Conservation (phyloP, 2,113 vertebrate species). For the Pterocles burchelli region DNA sequence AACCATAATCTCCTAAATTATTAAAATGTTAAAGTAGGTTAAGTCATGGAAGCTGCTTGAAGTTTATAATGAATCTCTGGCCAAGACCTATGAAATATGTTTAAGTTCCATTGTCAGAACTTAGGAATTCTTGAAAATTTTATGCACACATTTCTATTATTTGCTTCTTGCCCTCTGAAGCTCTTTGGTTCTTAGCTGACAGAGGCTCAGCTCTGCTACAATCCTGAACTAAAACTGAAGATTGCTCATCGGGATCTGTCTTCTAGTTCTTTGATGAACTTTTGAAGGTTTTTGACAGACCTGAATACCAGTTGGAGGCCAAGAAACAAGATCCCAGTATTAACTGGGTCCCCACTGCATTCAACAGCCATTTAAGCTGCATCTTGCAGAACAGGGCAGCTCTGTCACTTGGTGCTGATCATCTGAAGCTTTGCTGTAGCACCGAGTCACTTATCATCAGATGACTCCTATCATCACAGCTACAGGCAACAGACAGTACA, state of each 20-base stretch:
- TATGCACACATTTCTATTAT: not conserved
- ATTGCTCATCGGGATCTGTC: not conserved
- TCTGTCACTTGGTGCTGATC: not conserved
- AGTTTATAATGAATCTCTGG: not conserved
- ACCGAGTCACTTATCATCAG: not conserved
- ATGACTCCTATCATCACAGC: not conserved
- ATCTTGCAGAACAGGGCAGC: not conserved
- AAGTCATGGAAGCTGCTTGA: not conserved
- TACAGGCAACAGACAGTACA: not conserved
- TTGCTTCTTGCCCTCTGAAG: not conserved
- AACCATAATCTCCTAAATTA: not conserved
- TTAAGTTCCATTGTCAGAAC: not conserved
- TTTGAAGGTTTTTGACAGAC: not conserved
- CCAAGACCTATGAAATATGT: not conserved
- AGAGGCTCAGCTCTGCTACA: not conserved
- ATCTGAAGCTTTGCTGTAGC: rapidly evolving
- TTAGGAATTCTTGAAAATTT: not conserved
- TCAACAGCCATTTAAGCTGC: not conserved
- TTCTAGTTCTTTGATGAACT: not conserved
- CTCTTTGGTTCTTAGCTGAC: not conserved
- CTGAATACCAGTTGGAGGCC: not conserved
- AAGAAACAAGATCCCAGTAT: not conserved
- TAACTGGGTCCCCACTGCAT: not conserved
- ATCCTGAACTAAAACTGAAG: not conserved
- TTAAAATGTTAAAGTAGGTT: not conserved